Conservation (phyloP, 2,888 invertebrate genomes). For the Plagodis dolabraria region DNA sequence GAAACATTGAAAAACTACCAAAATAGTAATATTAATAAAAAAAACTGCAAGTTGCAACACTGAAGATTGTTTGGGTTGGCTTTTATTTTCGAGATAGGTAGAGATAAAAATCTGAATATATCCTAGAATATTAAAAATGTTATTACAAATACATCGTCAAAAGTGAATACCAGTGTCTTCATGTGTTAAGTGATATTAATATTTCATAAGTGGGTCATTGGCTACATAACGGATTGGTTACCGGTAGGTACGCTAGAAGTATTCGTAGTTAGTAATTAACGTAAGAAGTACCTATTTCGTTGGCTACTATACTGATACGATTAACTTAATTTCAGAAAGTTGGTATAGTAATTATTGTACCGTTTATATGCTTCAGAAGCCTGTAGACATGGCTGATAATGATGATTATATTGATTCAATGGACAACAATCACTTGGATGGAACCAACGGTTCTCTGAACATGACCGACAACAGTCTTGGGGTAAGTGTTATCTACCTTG, state of each 20-base stretch:
- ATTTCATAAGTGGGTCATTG: constrained; percentile 71
- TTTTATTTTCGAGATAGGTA: constrained; percentile 39
- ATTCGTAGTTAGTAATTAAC: constrained; percentile 40
- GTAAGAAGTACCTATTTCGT: constrained; percentile 37
- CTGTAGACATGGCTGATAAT: constrained; percentile 79
- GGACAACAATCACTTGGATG: constrained; percentile 84
- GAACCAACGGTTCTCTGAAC: constrained; percentile 85
- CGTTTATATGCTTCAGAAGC: constrained; percentile 58
- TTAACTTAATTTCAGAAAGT: constrained; percentile 54
- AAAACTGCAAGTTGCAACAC: constrained; percentile 36
- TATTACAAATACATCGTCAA: constrained; percentile 47
- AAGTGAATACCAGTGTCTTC: constrained; percentile 44
- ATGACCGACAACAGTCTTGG: constrained; percentile 81
- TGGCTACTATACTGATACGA: constrained; percentile 32
- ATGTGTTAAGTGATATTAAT: constrained; percentile 51
- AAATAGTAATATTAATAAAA: background rate
- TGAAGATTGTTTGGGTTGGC: constrained; percentile 46
- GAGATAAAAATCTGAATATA: constrained; percentile 70
- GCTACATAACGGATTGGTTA: constrained; percentile 71
- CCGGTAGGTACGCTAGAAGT: constrained; percentile 67
- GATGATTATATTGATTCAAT: constrained; percentile 81
- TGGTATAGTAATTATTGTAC: constrained; percentile 48
- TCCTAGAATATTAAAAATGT: constrained; percentile 55
- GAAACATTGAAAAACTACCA: background rate
- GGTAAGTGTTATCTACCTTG: constrained; percentile 55